Conservation (phyloP, 2,888 invertebrate genomes). For the Mythimna impura region DNA sequence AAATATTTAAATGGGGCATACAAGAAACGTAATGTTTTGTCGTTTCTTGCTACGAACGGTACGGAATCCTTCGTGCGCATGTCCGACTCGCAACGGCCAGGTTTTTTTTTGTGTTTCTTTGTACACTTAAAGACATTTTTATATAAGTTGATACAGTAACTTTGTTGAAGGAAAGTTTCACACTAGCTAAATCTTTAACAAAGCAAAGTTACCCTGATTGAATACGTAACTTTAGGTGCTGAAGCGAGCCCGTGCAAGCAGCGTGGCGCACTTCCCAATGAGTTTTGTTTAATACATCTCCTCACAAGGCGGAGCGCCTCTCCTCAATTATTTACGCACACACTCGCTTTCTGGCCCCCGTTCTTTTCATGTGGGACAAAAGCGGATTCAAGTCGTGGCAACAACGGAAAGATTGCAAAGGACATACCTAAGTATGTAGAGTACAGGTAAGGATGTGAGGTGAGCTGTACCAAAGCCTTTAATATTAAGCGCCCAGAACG, state of each 20-base stretch:
- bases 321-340: conserved; percentile 88
- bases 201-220: conserved; percentile 55
- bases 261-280: conserved; percentile 74
- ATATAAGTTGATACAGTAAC: conserved; percentile 6
- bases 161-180: conserved; percentile 32
- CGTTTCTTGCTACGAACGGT: no score
- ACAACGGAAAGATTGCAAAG: conserved; percentile 88
- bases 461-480: conserved; percentile 80
- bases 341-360: conserved; percentile 83
- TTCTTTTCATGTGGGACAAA: conserved; percentile 88
- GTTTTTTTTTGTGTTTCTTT: conserved; percentile 11
- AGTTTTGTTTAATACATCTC: conserved; percentile 82
- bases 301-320: conserved; percentile 77
- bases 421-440: conserved; percentile 72
- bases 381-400: conserved; percentile 86
- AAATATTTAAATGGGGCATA: no score
- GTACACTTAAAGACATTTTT: conserved; percentile 23
- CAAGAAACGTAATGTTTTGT: no score
- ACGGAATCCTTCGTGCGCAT: no score
- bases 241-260: conserved; percentile 57
- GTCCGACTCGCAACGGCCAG: no score
- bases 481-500: conserved; percentile 82
- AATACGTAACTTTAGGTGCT: conserved; percentile 59
- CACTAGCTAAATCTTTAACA: conserved; percentile 51
- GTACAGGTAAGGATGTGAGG: conserved; percentile 73